Conservation (phyloP, 2,113 vertebrate genomes). For the Eonycteris spelaea region DNA sequence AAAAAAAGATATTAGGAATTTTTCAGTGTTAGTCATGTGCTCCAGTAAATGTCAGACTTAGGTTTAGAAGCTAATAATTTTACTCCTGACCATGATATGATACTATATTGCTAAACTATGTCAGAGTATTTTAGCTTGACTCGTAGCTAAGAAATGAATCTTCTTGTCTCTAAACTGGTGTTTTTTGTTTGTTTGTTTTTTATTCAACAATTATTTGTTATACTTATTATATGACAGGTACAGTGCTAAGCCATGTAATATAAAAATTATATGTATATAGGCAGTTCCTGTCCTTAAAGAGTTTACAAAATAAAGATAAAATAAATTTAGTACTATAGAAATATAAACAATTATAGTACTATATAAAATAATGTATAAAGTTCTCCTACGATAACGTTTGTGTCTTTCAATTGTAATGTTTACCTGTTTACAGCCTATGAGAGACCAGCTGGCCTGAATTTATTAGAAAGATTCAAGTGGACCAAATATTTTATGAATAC, state of each 20-base stretch:
- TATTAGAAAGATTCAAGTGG: background rate
- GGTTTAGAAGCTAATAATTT: background rate
- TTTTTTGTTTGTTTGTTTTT: background rate
- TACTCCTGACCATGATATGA: background rate
- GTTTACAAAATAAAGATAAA: background rate
- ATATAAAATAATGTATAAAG: background rate
- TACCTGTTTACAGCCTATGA: background rate
- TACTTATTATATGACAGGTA: background rate
- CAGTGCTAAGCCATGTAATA: background rate
- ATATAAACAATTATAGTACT: background rate
- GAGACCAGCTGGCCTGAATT: background rate
- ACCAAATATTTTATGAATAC: background rate
- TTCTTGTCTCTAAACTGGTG: background rate
- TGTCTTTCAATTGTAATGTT: background rate
- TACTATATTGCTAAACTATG: background rate
- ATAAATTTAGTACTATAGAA: background rate
- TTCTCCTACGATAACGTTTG: background rate
- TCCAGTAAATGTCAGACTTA: background rate
- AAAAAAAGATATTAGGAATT: background rate
- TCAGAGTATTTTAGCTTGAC: background rate
- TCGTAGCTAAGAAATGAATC: background rate
- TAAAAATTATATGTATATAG: background rate
- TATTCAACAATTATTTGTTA: background rate
- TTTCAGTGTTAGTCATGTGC: background rate
- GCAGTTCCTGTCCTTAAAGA: background rate